These are phyloP conservation scores for Ciconia maguari DNA, from an alignment of 2,113 vertebrate genomes.

Conservation along the genomic window DNA sequence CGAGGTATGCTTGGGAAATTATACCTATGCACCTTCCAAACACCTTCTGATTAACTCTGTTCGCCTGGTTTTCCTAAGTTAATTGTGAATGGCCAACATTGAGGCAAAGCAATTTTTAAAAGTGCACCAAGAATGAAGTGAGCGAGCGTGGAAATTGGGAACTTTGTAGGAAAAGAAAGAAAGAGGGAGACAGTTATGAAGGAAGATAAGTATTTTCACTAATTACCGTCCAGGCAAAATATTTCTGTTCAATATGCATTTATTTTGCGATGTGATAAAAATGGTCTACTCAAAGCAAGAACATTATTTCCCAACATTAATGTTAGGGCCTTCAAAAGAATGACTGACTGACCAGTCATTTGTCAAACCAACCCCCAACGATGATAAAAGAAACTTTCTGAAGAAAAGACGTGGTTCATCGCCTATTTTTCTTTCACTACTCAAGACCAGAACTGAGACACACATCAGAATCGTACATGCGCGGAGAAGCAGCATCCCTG, in stretches of 20 bases:
- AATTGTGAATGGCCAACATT: neutral
- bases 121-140: neutral
- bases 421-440: neutral
- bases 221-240: neutral
- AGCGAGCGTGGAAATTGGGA: accelerated
- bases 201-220: neutral
- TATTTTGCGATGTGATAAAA: neutral
- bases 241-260: neutral
- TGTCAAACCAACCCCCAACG: neutral
- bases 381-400: neutral
- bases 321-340: neutral
- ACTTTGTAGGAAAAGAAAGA: neutral
- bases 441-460: neutral
- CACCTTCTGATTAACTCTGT: neutral
- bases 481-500: neutral
- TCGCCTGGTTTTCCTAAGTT: neutral
- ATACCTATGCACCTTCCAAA: neutral
- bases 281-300: neutral
- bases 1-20: neutral
- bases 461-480: accelerated
- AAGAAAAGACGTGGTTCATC: neutral
- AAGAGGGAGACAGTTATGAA: neutral
- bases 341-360: neutral
- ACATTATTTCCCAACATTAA: neutral
- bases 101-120: neutral